A percentile compares a stretch with the other conserved stretches of the same genome.
These are phyloP conservation scores for Babyrousa celebensis DNA, from an alignment of 2,797 vertebrate genomes.

Conservation along the genomic window DNA sequence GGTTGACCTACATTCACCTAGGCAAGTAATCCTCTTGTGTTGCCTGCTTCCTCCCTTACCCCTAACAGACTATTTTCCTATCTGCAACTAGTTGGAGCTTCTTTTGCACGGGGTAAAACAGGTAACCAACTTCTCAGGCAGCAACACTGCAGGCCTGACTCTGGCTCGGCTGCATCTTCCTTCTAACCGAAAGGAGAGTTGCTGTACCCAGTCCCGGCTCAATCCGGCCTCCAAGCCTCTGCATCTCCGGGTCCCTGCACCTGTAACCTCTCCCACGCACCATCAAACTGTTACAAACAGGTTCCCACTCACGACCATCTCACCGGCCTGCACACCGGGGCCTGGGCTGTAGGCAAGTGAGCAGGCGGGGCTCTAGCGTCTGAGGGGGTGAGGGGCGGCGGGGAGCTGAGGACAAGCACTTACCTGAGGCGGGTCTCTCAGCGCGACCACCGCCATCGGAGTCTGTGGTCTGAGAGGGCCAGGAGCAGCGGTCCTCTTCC, in stretches of 20 bases:
- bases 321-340: background rate
- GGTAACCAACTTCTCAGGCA: background rate
- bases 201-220: background rate
- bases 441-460: background rate
- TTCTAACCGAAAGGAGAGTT: background rate
- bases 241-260: too few species aligned
- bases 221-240: background rate
- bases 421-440: background rate
- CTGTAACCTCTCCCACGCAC: background rate
- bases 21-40: background rate
- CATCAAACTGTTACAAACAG: background rate
- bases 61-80: background rate
- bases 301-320: background rate
- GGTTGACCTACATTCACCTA: background rate
- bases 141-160: background rate
- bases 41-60: background rate
- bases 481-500: too few species aligned
- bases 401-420: background rate
- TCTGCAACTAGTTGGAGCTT: background rate
- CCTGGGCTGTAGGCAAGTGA: background rate
- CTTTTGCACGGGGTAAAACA: background rate
- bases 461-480: background rate
- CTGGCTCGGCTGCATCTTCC: background rate
- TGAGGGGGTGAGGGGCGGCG: too few species aligned
- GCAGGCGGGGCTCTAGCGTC: background rate